These are phyloP conservation scores for Petromus typicus DNA, from an alignment of 2,113 vertebrate genomes.

Conservation along the genomic window DNA sequence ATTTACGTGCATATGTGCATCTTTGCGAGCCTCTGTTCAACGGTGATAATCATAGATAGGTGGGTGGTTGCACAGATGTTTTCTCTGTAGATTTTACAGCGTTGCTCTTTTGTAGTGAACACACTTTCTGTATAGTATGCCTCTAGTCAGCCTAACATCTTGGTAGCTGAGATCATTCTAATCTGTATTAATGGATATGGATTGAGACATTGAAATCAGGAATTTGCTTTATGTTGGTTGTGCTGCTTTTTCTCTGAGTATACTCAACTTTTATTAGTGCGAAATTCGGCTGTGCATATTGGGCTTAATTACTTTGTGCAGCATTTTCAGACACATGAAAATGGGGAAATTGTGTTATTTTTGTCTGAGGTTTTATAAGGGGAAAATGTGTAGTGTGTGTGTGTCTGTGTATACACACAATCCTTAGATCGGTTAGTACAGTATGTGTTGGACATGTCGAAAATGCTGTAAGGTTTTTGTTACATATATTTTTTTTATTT, in stretches of 20 bases:
- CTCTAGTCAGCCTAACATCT: neutral
- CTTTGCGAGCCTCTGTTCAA: neutral
- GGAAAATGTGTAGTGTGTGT: slow-evolving; percentile 7
- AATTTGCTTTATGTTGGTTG: neutral
- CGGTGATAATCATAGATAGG: neutral
- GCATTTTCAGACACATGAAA: slow-evolving; percentile 7
- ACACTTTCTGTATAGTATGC: neutral
- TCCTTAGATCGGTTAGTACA: neutral
- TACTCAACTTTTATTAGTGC: slow-evolving; percentile 4
- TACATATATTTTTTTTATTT: neutral
- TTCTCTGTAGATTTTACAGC: neutral
- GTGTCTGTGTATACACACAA: neutral
- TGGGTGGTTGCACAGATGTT: neutral
- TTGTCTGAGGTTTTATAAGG: neutral
- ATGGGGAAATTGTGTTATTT: neutral
- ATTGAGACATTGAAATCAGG: neutral
- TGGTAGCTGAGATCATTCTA: neutral
- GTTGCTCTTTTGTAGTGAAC: neutral
- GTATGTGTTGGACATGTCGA: neutral
- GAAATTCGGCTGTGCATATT: slow-evolving; percentile 19
- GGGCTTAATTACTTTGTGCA: neutral
- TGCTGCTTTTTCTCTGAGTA: neutral
- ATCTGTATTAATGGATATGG: neutral
- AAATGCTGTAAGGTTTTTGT: neutral
- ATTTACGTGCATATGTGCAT: neutral